Evolutionary conservation across 2,113 vertebrate species (phyloP).

Genomic region (Microtus richardsoni): DNA sequence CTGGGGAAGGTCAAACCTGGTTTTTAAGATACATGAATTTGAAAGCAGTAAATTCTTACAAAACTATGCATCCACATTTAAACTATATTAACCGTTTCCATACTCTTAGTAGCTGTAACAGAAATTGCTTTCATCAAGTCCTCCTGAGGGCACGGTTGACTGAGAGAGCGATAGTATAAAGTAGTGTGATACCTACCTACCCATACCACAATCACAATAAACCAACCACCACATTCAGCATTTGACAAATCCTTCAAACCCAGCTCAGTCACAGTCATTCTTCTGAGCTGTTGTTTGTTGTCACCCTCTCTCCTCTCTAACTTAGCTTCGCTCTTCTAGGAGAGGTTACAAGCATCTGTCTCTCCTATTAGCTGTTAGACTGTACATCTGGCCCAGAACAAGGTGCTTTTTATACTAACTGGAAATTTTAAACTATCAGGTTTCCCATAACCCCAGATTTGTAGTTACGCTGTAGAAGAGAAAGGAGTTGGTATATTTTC

Average conservation of each 20-base stretch:
- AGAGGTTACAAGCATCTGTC: neutral
- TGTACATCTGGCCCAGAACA: neutral
- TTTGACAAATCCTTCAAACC: neutral
- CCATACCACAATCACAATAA: neutral
- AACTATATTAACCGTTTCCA: neutral
- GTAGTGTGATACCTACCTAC: neutral
- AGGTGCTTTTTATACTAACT: neutral
- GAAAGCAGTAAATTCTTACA: neutral
- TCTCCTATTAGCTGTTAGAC: neutral
- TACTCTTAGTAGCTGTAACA: neutral
- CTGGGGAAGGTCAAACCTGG: neutral
- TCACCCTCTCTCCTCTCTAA: neutral
- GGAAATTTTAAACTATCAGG: neutral
- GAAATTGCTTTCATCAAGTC: neutral
- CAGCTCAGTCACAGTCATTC: neutral
- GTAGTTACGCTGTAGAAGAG: neutral
- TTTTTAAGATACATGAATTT: conserved; percentile 26
- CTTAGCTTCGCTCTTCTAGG: neutral
- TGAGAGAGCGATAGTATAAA: neutral
- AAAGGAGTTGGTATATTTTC: neutral
- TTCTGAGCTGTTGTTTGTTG: neutral
- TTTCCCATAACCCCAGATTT: neutral
- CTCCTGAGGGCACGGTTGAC: neutral
- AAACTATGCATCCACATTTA: neutral
- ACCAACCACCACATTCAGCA: neutral